phyloP scores from a whole-genome alignment of 2,113 vertebrate genomes.

The Boleophthalmus pectinirostris region DNA sequence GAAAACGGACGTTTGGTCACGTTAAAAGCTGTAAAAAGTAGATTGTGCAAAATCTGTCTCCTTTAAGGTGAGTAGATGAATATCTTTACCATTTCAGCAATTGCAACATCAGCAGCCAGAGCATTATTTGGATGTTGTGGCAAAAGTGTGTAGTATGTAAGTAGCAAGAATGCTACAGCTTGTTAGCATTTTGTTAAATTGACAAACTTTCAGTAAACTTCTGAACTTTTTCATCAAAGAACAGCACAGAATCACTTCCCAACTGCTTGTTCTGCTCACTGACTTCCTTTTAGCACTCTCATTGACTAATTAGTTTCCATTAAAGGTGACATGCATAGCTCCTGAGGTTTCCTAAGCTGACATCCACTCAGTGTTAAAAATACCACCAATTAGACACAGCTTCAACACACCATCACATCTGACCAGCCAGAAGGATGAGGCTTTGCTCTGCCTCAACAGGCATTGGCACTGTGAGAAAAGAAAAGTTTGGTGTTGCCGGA shows the following conservation, averaged over 20 bases:
- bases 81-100: background rate
- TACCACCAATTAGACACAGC: slow-evolving; percentile 67
- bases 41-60: background rate
- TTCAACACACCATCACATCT: slow-evolving; percentile 49
- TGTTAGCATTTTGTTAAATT: background rate
- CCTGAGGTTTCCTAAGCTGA: slow-evolving; percentile 56
- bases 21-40: no score
- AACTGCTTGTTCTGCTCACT: slow-evolving; percentile 53
- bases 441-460: slow-evolving; percentile 40
- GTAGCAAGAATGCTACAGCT: background rate
- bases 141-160: background rate
- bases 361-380: slow-evolving; percentile 58
- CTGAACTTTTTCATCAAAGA: background rate
- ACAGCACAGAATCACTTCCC: slow-evolving; percentile 14
- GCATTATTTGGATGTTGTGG: background rate
- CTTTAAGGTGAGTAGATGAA: background rate
- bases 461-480: slow-evolving; percentile 9
- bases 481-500: no score
- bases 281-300: slow-evolving; percentile 52
- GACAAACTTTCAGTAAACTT: background rate
- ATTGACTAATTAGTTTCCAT: slow-evolving; percentile 75
- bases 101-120: no score
- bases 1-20: no score
- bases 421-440: slow-evolving; percentile 55
- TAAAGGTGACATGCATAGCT: slow-evolving; percentile 69